Evolutionary conservation across 1,140 invertebrate species (phyloP).

Genomic region (Trichomalopsis sarcophagae): DNA sequence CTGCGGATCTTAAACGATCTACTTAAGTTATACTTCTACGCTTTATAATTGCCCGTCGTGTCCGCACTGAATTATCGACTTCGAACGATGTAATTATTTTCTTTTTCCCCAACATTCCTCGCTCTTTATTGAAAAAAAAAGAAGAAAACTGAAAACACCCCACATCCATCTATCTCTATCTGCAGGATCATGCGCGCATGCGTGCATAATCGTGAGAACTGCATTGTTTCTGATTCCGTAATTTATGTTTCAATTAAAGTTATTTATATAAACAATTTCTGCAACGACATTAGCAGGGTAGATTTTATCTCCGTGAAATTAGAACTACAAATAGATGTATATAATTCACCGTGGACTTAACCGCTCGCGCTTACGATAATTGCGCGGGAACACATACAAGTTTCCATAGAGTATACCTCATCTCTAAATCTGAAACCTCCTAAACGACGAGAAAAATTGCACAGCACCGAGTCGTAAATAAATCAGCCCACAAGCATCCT

Average conservation of each 20-base stretch:
- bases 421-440: no score
- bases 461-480: background rate
- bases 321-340: no score
- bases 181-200: background rate
- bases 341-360: no score
- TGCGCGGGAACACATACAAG: no score
- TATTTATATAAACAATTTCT: slow-evolving; percentile 11
- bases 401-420: no score
- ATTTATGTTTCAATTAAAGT: slow-evolving; percentile 17
- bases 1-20: background rate
- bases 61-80: background rate
- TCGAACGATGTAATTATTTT: slow-evolving; percentile 10
- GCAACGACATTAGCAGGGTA: background rate
- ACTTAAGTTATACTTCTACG: background rate
- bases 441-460: no score
- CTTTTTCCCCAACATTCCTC: background rate
- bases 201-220: slow-evolving; percentile 4
- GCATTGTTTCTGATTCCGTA: slow-evolving; percentile 21
- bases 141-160: background rate
- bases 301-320: no score
- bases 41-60: background rate
- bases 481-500: background rate
- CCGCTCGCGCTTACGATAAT: no score
- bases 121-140: slow-evolving; percentile 1
- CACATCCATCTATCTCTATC: background rate